Evolutionary conservation across 2,888 invertebrate species (phyloP).

Genomic region (Antheraea assamensis): DNA sequence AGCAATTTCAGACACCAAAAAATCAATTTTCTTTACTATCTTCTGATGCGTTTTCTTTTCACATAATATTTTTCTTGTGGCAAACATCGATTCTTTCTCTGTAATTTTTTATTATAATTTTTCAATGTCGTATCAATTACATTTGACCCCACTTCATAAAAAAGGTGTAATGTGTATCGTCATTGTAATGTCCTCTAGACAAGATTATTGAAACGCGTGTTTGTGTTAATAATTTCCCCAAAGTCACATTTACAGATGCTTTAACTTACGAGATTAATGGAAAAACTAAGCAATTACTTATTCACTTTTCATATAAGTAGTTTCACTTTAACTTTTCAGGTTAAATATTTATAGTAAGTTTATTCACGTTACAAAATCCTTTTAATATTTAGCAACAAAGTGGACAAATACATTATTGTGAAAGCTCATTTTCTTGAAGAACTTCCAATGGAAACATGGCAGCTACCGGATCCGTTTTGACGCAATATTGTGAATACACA

Average conservation of each 20-base stretch:
- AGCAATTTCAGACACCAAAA: neutral
- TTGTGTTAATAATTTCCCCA: constrained; percentile 45
- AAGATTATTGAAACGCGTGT: constrained; percentile 30
- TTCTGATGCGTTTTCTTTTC: neutral
- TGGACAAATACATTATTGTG: neutral
- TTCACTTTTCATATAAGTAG: neutral
- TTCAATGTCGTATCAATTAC: constrained; percentile 12
- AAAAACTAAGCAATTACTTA: neutral
- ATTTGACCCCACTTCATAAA: constrained; percentile 5
- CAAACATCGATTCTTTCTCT: too few species aligned
- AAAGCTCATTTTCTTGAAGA: constrained; percentile 17
- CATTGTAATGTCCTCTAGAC: constrained; percentile 42
- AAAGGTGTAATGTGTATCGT: constrained; percentile 4
- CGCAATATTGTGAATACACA: constrained; percentile 55
- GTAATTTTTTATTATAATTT: neutral
- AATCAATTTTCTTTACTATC: neutral
- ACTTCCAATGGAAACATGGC: constrained; percentile 22
- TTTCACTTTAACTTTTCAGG: neutral
- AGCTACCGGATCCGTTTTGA: constrained; percentile 44
- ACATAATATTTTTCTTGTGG: neutral
- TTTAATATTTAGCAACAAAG: neutral
- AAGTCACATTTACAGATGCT: constrained; percentile 51
- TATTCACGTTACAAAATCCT: neutral
- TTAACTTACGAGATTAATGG: constrained; percentile 31
- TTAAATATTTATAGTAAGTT: neutral